Conservation (phyloP, 2,888 invertebrate genomes). For the Cancer borealis region DNA sequence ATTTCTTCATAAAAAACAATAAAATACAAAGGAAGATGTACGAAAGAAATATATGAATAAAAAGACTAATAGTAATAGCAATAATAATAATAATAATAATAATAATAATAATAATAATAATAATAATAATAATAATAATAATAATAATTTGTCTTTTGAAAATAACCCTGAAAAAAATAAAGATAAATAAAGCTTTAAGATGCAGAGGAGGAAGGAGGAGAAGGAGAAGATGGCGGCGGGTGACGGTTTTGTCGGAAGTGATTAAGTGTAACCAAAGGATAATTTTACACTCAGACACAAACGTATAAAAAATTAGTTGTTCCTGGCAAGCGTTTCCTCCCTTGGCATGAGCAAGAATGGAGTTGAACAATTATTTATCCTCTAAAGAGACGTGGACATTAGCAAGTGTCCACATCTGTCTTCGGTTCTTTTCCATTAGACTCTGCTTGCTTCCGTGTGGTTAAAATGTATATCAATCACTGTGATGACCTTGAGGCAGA, state of each 20-base stretch:
- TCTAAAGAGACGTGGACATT: neutral
- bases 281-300: conserved; percentile 5
- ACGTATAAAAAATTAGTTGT: neutral
- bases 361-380: neutral
- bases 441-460: neutral
- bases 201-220: neutral
- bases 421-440: neutral
- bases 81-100: no score
- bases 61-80: no score
- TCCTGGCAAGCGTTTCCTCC: conserved; percentile 8
- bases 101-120: no score
- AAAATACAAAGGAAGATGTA: no score
- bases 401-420: neutral
- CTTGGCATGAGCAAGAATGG: neutral
- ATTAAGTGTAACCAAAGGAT: conserved; percentile 27
- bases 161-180: neutral
- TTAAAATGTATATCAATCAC: neutral
- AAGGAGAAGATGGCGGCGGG: neutral
- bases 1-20: no score
- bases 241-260: neutral
- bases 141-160: no score
- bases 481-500: neutral
- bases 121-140: no score
- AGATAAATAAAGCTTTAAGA: neutral
- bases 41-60: no score